Base-by-base conservation (phyloP, 2,888 invertebrate species). In the Autographa pulchrina region DNA sequence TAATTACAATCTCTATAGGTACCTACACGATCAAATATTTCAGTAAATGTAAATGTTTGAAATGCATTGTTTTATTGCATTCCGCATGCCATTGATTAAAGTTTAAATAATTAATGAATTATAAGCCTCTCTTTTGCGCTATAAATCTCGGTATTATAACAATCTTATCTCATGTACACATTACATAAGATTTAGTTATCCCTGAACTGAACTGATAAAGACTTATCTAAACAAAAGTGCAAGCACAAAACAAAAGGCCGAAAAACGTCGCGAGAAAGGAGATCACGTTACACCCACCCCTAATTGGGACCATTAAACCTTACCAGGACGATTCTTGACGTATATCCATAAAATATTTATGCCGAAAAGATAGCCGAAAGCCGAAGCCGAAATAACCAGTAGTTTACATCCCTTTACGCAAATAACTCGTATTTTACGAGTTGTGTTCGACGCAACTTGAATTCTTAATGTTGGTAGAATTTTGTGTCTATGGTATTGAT, bases 341-440 rank as follows among this genome's bases (percentile, higher is more conserved):
- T 62, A 70, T 58, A 67, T 65, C 67, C 69, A 82, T 85, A 86
- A 85, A 84, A 80, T 82, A 81, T 85, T 86, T 85, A 86, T 65
- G 72, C 62, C 59, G 48, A 65, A 82, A 84, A 81, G 78, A 82
- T 81, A 74, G 70, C 66, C 48, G n/a, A 70, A 72, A 65, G 73
- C 65, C 77, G 76, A 25, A 65, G 73, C 65, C 77, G 76, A 75
- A 74, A 84, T 74, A 80, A 78, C 74, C 76, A 81, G 75, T 77
- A 74, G 74, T 68, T 62, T 74, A 67, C 72, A 70, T 77, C 62
- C 75, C 75, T 67, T 77, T 83, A 86, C 72, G 85, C 85, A 85
- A 85, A 85, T 86, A 84, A 75, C 81, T 80, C 67, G 75, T 78
- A 78, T 82, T 86, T 85, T 80, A 82, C 83, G 81, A 73, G 73